Base-by-base conservation (phyloP, 2,113 vertebrate species). In the Paraplagusia blochii region DNA sequence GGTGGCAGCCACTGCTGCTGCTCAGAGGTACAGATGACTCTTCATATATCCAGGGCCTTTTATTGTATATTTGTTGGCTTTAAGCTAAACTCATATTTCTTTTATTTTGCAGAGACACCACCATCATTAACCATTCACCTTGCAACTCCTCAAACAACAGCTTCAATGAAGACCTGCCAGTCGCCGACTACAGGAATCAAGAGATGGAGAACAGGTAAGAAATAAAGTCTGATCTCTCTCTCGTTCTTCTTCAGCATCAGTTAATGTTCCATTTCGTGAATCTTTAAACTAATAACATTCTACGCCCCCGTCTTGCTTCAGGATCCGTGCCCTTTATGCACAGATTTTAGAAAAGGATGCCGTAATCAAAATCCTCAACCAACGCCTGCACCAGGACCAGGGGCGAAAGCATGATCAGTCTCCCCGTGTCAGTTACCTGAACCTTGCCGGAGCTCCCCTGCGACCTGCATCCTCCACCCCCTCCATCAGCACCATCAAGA, bases 291-390 rank as follows among this genome's bases (percentile, higher is more conserved):
- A 15, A 35, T 58, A 34, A 52, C 69, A 12, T 72, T 39, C 1
- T 49, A 17, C 44, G 48, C 50, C 53, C 58, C 1, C 56, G 13
- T 19, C 49, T 72, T 33, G 11, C 19, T 4, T 53, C 49, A 98
- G 96, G 79, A 93, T 99, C 51, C 94, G 96, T 58, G 93, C 90
- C 22, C 94, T 99, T 12, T 95, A 98, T 0, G 95, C 95, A 44
- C 95, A 98, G 79, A 96, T 99, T 75, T 81, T 98, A 71, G 97
- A 98, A 90, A 99, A 99, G 69, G 97, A 99, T 0, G 97, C 95
- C 0, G 90, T 98, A 72, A 98, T 99, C 78, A 99, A 98, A 69
- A 94, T 99, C 22, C 90, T 99, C 60, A 94, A 97, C 72, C 96
- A 99, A 74, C 92, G 95, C 34, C 93, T 95, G 0, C 90, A 93